These are phyloP conservation scores for Caerostris darwini DNA, from an alignment of 1,140 invertebrate genomes.

Conservation along the genomic window DNA sequence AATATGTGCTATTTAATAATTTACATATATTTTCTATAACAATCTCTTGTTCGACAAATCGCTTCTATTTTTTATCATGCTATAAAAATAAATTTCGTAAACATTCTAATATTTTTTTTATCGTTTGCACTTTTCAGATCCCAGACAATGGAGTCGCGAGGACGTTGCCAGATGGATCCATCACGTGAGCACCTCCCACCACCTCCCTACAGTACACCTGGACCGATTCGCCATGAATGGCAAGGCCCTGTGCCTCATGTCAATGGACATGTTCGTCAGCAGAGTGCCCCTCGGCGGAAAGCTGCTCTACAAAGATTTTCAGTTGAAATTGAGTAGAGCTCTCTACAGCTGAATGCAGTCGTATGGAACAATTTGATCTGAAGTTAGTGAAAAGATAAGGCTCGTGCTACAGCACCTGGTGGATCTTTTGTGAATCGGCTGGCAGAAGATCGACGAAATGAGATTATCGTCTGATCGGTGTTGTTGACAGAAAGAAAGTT, in stretches of 20 bases:
- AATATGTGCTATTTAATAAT: too few species aligned
- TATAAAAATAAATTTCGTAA: too few species aligned
- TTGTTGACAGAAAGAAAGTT: neutral
- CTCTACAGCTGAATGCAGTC: slow-evolving; percentile 80
- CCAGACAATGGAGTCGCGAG: slow-evolving; percentile 86
- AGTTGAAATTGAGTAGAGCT: slow-evolving; percentile 82
- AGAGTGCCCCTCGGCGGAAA: slow-evolving; percentile 87
- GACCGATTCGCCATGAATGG: slow-evolving; percentile 90
- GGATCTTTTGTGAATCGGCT: neutral
- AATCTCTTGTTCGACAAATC: too few species aligned
- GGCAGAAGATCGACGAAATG: neutral
- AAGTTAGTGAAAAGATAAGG: neutral
- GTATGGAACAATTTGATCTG: neutral
- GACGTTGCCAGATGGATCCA: slow-evolving; percentile 87
- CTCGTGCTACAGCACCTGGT: neutral
- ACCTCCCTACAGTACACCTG: slow-evolving; percentile 84
- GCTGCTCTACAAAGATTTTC: slow-evolving; percentile 85
- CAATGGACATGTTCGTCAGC: slow-evolving; percentile 87
- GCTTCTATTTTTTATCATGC: too few species aligned
- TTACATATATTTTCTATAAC: too few species aligned
- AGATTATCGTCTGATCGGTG: neutral
- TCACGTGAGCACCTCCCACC: slow-evolving; percentile 85
- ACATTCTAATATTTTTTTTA: neutral
- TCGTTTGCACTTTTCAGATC: slow-evolving; percentile 84
- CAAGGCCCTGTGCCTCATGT: slow-evolving; percentile 89